Percentiles rank a stretch among this genome's conserved stretches.
Conservation (phyloP, 1,140 invertebrate genomes). For the Telenomus remus region DNA sequence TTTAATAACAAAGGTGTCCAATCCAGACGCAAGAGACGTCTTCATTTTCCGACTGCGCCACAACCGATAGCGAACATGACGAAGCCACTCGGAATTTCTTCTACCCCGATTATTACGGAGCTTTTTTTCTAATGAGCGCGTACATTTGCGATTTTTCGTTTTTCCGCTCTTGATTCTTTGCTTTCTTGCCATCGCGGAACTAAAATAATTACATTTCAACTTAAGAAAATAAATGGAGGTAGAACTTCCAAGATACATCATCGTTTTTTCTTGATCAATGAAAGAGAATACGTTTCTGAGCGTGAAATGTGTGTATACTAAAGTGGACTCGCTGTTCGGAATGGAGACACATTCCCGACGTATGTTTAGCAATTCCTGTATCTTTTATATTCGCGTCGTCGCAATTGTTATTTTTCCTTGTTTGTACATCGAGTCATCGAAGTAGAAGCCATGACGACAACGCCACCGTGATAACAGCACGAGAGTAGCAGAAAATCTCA, state of each 20-base stretch:
- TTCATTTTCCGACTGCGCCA: constrained; percentile 22
- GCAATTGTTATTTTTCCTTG: constrained; percentile 63
- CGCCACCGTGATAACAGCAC: constrained; percentile 45
- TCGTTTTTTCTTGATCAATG: too few relatives aligned
- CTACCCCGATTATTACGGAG: not conserved
- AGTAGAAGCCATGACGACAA: constrained; percentile 45
- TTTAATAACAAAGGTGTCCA: constrained; percentile 51
- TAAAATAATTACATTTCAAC: too few relatives aligned
- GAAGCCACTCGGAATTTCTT: constrained; percentile 49
- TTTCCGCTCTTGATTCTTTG: too few relatives aligned
- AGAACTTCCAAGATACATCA: too few relatives aligned
- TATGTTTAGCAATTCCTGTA: not conserved
- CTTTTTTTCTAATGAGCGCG: too few relatives aligned
- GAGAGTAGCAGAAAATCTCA: constrained; percentile 70
- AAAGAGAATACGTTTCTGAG: too few relatives aligned
- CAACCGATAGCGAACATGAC: constrained; percentile 39
- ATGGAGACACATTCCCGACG: constrained; percentile 11
- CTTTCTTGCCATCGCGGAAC: too few relatives aligned
- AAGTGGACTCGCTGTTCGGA: constrained; percentile 14
- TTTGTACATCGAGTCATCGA: constrained; percentile 68
- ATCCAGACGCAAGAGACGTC: constrained; percentile 9
- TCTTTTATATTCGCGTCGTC: constrained; percentile 35
- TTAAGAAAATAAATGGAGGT: too few relatives aligned
- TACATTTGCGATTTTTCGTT: too few relatives aligned
- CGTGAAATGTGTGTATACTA: constrained; percentile 2